A percentile compares a stretch with the other conserved stretches of the same genome.
phyloP scores from a whole-genome alignment of 2,888 invertebrate genomes.

The Resseliella maxima region DNA sequence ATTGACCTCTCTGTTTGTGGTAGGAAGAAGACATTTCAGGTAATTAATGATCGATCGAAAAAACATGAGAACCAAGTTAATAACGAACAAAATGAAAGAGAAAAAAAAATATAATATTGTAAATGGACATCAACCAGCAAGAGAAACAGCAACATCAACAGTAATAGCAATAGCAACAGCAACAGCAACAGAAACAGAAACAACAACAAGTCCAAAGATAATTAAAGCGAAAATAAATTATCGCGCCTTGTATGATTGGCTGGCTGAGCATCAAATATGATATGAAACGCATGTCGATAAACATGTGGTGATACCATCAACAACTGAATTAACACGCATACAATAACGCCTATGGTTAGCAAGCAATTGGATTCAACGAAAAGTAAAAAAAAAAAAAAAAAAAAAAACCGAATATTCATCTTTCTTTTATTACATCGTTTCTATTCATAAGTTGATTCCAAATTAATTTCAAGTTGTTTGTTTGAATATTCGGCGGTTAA shows the following conservation, averaged over 20 bases:
- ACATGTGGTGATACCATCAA: conserved; percentile 53
- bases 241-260: conserved; percentile 34
- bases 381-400: background rate
- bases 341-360: conserved; percentile 20
- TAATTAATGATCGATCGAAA: conserved; percentile 49
- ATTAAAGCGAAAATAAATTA: conserved; percentile 48
- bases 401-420: no score
- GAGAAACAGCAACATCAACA: no score
- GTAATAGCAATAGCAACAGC: no score
- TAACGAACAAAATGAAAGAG: background rate
- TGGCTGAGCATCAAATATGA: background rate
- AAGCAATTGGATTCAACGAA: background rate
- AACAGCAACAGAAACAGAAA: no score
- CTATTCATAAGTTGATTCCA: conserved; percentile 42
- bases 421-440: conserved; percentile 14
- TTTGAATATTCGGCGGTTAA: conserved; percentile 17
- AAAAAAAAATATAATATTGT: no score
- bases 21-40: conserved; percentile 51
- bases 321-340: conserved; percentile 48
- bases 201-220: background rate
- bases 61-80: conserved; percentile 46
- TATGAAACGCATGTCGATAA: conserved; percentile 12
- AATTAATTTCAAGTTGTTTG: conserved; percentile 50
- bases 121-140: no score
- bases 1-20: conserved; percentile 14